phyloP scores from a whole-genome alignment of 2,888 invertebrate species.

The Aleiodes testaceus region DNA sequence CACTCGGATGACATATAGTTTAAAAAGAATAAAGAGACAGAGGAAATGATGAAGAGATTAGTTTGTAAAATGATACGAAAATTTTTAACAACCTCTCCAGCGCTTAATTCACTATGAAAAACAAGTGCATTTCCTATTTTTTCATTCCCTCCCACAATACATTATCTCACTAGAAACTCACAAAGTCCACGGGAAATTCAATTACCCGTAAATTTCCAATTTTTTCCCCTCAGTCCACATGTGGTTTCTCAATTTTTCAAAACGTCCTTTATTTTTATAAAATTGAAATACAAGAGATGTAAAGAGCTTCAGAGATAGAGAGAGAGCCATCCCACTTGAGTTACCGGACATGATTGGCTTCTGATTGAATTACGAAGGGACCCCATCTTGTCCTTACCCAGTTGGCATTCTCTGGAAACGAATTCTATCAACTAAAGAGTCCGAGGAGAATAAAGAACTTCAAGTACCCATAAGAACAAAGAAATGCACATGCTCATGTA shows the following conservation, averaged over 20 bases:
- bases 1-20: constrained; percentile 23
- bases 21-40: background rate
- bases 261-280: constrained; percentile 20
- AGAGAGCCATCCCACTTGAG: constrained; percentile 48
- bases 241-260: constrained; percentile 60
- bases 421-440: background rate
- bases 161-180: no score
- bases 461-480: constrained; percentile 62
- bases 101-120: background rate
- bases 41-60: constrained; percentile 24
- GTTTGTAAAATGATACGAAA: constrained; percentile 28
- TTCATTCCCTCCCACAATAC: no score
- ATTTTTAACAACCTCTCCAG: constrained; percentile 29
- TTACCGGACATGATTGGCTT: constrained; percentile 69
- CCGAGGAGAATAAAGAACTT: constrained; percentile 48
- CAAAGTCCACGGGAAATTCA: no score
- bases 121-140: no score
- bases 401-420: constrained; percentile 9
- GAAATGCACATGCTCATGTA: constrained; percentile 47
- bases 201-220: no score
- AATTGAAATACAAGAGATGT: constrained; percentile 50
- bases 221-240: constrained; percentile 6
- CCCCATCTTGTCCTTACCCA: constrained; percentile 33
- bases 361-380: constrained; percentile 71
- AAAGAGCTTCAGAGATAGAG: constrained; percentile 48